Evolutionary conservation across 2,797 vertebrate genomes (phyloP), one percentile per base, ranked within the genome.

Genomic region (Parauchenoglanis ngamensis): DNA sequence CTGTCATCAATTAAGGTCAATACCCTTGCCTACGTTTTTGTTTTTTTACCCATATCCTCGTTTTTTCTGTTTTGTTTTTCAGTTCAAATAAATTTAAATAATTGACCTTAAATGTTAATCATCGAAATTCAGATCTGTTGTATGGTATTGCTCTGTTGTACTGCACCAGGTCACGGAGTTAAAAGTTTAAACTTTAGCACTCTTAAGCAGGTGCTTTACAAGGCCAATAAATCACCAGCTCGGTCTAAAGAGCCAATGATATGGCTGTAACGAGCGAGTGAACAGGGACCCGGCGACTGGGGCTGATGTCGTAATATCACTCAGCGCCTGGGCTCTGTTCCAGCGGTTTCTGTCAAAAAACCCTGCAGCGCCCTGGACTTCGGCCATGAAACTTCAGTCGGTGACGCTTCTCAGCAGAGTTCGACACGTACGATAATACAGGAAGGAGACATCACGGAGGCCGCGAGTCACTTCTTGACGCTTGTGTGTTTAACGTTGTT

Each of bases 291-390:
- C 40, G 25, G 75, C 2, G 65, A 70, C 61, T 23, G n/a, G 63
- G 56, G n/a, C 4, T 3, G 77, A 85, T 86, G 81, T 65, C 52
- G 54, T 65, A 56, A 78, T 73, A 85, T 78, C 15, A 5, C 57
- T 68, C 46, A 10, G 57, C n/a, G 40, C 13, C 81, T 86, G 73
- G 83, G 84, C 84, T 57, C 49, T 10, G 17, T 63, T 89, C 72
- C 85, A 87, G 73, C 54, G 72, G 65, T 12, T 84, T 84, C 65
- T 31, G 63, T 76, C 1, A 5, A 61, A 83, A 90, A 76, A 44
- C 31, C 54, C 63, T 84, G 35, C 6, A 67, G 35, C 40, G 10
- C 54, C 46, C 40, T 80, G 67, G 72, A 86, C 23, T 68, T 81
- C 25, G 59, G 73, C 73, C 86, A 59, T 23, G 35, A 84, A 57